A percentile compares a stretch with the other conserved stretches of the same genome.
Conservation (phyloP, 2,797 vertebrate species). For the Anas bernieri region DNA sequence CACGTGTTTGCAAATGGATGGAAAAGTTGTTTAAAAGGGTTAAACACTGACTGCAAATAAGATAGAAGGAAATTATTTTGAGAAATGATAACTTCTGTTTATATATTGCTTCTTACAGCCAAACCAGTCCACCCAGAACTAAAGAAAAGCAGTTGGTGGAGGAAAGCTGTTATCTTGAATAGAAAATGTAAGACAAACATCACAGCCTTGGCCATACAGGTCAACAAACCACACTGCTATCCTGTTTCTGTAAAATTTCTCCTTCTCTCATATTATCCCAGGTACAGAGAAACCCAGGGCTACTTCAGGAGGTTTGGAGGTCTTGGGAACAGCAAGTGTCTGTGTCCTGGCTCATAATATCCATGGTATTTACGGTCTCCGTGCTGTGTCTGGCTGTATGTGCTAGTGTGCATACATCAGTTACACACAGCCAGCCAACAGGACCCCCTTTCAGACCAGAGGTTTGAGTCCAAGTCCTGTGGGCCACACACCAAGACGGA, state of each 20-base stretch:
- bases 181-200: background rate
- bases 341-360: background rate
- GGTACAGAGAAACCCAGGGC: background rate
- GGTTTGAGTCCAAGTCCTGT: background rate
- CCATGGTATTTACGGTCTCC: background rate
- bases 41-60: background rate
- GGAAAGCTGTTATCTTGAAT: background rate
- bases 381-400: background rate
- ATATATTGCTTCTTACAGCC: background rate
- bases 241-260: background rate
- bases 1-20: background rate
- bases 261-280: background rate
- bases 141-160: background rate
- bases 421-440: accelerated
- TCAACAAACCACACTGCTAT: background rate
- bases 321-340: background rate
- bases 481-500: background rate
- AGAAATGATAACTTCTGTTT: background rate
- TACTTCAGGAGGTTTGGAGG: background rate
- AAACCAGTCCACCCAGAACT: background rate
- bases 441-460: background rate
- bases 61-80: background rate
- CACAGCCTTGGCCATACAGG: background rate
- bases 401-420: background rate
- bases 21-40: background rate